Evolutionary conservation across 2,888 invertebrate species (phyloP), one percentile per base, ranked within the genome.

Genomic region (Pteria penguin): DNA sequence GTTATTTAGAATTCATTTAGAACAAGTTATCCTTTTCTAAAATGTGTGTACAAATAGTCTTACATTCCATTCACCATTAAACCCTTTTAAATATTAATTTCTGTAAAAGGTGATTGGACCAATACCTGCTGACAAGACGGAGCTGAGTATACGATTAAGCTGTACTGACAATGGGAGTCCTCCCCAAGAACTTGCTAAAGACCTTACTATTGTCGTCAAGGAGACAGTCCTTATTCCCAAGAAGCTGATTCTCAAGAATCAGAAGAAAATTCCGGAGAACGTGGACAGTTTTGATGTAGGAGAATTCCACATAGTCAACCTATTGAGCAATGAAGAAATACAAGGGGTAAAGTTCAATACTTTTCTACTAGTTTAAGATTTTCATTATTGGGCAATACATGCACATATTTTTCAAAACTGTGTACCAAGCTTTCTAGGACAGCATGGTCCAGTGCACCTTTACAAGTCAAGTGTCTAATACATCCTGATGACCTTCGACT

Each of bases 211-310:
- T 8, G 27, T 67, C 24, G 70, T 84, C 52, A 79, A 81, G 29
- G 84, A 84, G 36, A 78, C 69, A 11, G 83, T 84, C 2, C 73
- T 78, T 36, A 79, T 84, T 2, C 86, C 84, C 18, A 86, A 84
- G 71, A 79, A 68, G 4, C 72, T 85, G n/a, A 52, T 63, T 4
- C 61, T 86, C 14, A 27, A 60, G 26, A 61, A 63, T 45, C 58
- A 61, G 22, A 54, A 27, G 14, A 58, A 27, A 68, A 80, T 78
- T 18, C 61, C 54, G 18, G 86, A 86, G 73, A 84, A 85, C 68
- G 32, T 27, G 4, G 62, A 65, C 3, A 54, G 57, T 29, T 69
- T 81, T 8, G 58, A 62, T 14, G 65, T 84, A 4, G 86, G 86
- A 57, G 27, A 69, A 29, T 36, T 86, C 5, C 61, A 69, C 8